Evolutionary conservation across 2,113 vertebrate species (phyloP).

Genomic region (Pelmatolapia mariae): DNA sequence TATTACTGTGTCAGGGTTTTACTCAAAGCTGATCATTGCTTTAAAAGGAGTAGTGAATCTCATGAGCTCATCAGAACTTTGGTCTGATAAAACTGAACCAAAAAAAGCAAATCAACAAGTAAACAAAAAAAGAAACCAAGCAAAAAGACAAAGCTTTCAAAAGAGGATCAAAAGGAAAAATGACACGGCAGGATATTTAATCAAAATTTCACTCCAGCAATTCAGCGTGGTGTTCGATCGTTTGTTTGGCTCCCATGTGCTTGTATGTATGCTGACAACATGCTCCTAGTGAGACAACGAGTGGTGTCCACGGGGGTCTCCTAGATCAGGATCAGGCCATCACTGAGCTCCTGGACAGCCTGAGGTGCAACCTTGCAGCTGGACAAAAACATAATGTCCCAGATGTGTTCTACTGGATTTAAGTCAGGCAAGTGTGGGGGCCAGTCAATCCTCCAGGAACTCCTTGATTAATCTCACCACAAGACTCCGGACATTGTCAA

Average conservation of each 20-base stretch:
- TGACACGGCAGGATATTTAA: accelerated
- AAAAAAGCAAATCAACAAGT: neutral
- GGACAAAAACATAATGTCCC: neutral
- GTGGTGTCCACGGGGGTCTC: accelerated
- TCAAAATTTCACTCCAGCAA: neutral
- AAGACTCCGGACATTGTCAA: neutral
- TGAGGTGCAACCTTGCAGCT: neutral
- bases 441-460: neutral
- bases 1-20: neutral
- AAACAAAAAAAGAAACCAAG: neutral
- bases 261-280: neutral
- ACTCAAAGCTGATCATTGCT: neutral
- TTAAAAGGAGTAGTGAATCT: neutral
- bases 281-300: neutral
- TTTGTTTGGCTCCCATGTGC: neutral
- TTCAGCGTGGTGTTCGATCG: accelerated
- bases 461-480: neutral
- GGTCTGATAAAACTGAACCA: neutral
- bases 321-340: neutral
- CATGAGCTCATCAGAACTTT: neutral
- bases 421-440: neutral
- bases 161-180: neutral
- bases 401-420: neutral
- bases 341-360: neutral
- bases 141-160: neutral